Conservation (phyloP, 2,113 vertebrate genomes). For the Athene cunicularia region DNA sequence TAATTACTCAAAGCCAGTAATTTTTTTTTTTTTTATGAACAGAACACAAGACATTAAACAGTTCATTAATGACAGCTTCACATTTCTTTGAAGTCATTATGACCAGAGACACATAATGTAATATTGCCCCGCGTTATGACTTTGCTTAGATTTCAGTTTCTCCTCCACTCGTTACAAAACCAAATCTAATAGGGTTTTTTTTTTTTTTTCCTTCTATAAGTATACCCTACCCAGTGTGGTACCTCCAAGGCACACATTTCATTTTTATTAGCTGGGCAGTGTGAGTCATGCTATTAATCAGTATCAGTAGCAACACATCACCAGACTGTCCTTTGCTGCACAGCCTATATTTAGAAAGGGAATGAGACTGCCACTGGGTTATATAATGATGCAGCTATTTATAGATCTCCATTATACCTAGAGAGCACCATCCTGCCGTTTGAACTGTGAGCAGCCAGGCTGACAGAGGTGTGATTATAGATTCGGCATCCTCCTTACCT, state of each 20-base stretch:
- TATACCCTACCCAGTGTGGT: neutral
- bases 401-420: constrained; percentile 77
- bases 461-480: constrained; percentile 58
- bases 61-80: neutral
- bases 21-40: neutral
- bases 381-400: constrained; percentile 78
- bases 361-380: constrained; percentile 77
- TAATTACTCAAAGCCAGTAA: neutral
- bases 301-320: constrained; percentile 64
- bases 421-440: constrained; percentile 63
- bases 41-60: neutral
- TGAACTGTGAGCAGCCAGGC: constrained; percentile 64
- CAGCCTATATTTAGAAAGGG: constrained; percentile 78
- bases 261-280: constrained; percentile 71
- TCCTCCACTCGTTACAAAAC: neutral
- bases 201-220: constrained; percentile 12
- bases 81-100: constrained; percentile 42
- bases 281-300: constrained; percentile 74
- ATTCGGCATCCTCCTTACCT: neutral
- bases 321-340: constrained; percentile 72
- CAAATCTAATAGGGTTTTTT: neutral
- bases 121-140: constrained; percentile 28
- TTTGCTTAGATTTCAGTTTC: constrained; percentile 46
- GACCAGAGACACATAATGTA: neutral
- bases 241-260: constrained; percentile 63